These are phyloP conservation scores for Arbacia lixula DNA, from an alignment of 53 echinoderm and acorn worm genomes.

Conservation along the genomic window DNA sequence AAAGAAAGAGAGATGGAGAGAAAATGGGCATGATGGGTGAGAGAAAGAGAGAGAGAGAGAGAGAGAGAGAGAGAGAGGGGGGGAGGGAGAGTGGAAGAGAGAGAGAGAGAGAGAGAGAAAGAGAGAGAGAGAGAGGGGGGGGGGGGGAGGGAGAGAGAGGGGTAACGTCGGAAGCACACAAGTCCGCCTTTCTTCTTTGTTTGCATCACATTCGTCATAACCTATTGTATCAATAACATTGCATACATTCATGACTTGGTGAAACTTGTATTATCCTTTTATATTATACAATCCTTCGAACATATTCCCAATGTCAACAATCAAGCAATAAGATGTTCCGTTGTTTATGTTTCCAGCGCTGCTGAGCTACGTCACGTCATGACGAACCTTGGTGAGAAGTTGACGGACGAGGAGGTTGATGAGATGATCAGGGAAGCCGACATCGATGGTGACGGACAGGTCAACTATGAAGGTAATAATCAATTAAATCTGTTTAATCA, in stretches of 20 bases:
- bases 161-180: no score
- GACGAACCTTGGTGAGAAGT: constrained; percentile 75
- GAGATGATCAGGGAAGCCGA: constrained; percentile 88
- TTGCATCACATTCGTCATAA: no score
- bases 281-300: no score
- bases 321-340: no score
- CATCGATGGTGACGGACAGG: constrained; percentile 82
- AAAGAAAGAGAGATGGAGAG: background rate
- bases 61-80: constrained; percentile 1
- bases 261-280: no score
- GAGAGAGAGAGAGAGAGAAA: background rate
- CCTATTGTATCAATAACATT: no score
- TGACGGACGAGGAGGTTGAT: constrained; percentile 81
- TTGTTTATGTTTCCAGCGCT: no score
- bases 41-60: background rate
- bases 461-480: constrained; percentile 79
- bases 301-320: no score
- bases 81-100: background rate
- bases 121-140: background rate
- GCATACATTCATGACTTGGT: no score
- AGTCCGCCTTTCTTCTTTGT: no score
- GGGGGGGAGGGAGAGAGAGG: background rate
- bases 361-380: constrained; percentile 86
- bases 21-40: background rate
- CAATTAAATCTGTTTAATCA: no score